phyloP scores from a whole-genome alignment of 1,140 invertebrate species.

The Sycobia sp. region DNA sequence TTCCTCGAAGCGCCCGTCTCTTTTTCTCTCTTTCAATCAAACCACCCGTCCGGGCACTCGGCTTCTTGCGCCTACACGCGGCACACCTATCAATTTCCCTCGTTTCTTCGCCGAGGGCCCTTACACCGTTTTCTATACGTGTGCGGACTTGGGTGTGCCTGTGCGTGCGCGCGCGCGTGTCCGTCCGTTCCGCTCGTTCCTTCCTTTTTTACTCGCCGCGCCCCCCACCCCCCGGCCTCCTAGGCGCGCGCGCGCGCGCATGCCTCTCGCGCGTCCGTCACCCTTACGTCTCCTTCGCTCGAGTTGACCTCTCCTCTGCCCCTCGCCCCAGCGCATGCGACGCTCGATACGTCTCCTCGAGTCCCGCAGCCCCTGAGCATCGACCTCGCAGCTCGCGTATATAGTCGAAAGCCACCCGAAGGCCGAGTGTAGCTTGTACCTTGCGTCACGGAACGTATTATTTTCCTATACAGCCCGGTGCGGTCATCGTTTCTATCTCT shows the following conservation, averaged over 20 bases:
- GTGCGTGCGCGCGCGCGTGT: not conserved
- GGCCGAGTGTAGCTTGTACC: too few species aligned
- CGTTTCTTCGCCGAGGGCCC: slow-evolving; percentile 8
- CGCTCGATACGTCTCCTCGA: slow-evolving; percentile 2
- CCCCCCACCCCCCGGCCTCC: not conserved
- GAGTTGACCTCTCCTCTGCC: not conserved
- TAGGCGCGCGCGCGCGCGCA: not conserved
- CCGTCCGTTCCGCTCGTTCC: not conserved
- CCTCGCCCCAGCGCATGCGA: not conserved
- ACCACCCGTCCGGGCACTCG: not conserved
- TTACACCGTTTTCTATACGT: slow-evolving; percentile 5
- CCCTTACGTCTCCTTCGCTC: slow-evolving; percentile 15
- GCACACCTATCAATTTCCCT: not conserved
- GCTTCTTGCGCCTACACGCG: not conserved
- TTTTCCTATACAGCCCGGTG: too few species aligned
- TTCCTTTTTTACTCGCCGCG: slow-evolving; percentile 1
- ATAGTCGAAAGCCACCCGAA: too few species aligned
- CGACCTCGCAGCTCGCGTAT: too few species aligned
- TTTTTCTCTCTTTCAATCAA: slow-evolving; percentile 32
- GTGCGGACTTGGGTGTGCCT: not conserved
- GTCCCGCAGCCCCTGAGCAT: too few species aligned
- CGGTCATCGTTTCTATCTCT: too few species aligned
- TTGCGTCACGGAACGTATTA: too few species aligned
- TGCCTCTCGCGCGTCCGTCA: slow-evolving; percentile 5
- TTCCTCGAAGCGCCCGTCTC: slow-evolving; percentile 34